Base-by-base conservation (phyloP, 2,113 vertebrate genomes). In the Microcebus ravelobensis region DNA sequence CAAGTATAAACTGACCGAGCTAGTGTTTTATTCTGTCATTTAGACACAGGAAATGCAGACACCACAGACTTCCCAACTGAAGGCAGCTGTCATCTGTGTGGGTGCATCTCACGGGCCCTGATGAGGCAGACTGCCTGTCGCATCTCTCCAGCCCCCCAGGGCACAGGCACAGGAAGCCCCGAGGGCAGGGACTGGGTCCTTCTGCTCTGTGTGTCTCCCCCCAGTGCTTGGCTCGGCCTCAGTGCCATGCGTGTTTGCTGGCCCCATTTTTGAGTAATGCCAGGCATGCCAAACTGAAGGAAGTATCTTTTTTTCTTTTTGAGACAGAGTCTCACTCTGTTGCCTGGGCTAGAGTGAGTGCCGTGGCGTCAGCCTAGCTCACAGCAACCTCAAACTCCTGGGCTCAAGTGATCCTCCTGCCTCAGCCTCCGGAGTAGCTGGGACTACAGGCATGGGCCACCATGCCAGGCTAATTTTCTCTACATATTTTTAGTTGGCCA, bases 161-260 rank as follows among this genome's bases (percentile, higher is more conserved):
- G 39, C 70, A 12, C 0, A 57, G 70, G 65, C 13, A 6, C 4
- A 0, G 7, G 71, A 50, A 77, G 59, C 8, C 34, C 34, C 13
- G 4, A 8, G 31, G 79, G 4, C 5, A 9, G 80, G n/a, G 73
- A 10, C 6, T 0, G 48, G 11, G 20, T 12, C n/a, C 55, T n/a
- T 25, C 85, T 42, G n/a, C 39, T 67, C 31, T 29, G 23, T 6
- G 1, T 1, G 4, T 63, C 27, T 39, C 3, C 48, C 36, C 79
- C 45, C 7, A 4, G 63, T 4, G 68, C 36, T 61, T 31, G 57
- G n/a, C n/a, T 61, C 20, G 20, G 67, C 25, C 4, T 70, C 12
- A 3, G 2, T 0, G 31, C 52, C 13, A 0, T 0, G 8, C 0
- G 18, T 6, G 29, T 25, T 52, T 39, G 25, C 36, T 2, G 29